Evolutionary conservation across 2,888 invertebrate genomes (phyloP), one percentile per base, ranked within the genome.

Genomic region (Eremobia ochroleuca): DNA sequence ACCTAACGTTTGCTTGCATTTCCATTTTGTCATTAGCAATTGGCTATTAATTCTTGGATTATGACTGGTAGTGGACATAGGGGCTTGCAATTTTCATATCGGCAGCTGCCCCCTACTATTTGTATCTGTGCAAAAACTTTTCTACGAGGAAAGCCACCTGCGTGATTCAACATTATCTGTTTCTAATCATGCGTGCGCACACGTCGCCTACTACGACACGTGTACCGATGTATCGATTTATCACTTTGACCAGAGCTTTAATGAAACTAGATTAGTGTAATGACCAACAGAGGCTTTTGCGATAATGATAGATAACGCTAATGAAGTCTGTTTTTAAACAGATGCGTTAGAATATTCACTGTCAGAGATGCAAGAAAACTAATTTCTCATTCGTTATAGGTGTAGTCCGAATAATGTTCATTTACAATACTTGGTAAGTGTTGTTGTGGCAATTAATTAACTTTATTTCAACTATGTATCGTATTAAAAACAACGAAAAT

Each of bases 11-110:
- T 88, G 87, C 88, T 92, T 81, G 76, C 82, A 96, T 96, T 96
- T 94, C 93, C 95, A 96, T 95, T 96, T 94, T 95, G 95, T 95
- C 96, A 96, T 97, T 96, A 96, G 94, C 94, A 92, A 94, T 94
- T 86, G 92, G 87, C 94, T 96, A 97, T 96, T 96, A 95, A 96
- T 96, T 94, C 94, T 93, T 94, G 95, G 96, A 95, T 96, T 96
- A 96, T 95, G 94, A 94, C 91, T 93, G 79, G 92, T 90, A 91
- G 91, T 85, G 90, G 91, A 91, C 88, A 97, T 97, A 97, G 94
- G 97, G 97, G 97, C 96, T 94, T 67, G 96, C 94, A 95, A 96
- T 96, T 96, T 96, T 95, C 95, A 91, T 94, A 92, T 80, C 90
- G 90, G 90, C 96, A 96, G 95, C 95, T 94, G 94, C 90, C 86